Evolutionary conservation across 2,113 vertebrate species (phyloP).

Genomic region (Oophaga pumilio): DNA sequence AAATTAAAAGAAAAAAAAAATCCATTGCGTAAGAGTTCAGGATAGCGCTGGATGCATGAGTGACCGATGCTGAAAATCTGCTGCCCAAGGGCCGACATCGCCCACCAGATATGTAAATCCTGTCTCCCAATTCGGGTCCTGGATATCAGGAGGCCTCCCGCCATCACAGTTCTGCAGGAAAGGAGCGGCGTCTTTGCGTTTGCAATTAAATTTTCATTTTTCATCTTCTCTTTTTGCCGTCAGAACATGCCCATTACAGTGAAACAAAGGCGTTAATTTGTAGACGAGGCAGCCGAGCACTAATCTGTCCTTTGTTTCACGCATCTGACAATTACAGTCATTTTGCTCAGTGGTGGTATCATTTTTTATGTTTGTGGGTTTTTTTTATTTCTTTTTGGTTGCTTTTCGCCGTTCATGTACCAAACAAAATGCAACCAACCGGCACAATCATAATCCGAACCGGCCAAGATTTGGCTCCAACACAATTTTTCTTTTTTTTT

Average conservation of each 20-base stretch:
- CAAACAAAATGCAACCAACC: not conserved
- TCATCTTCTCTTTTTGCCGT: not conserved
- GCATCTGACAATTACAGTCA: slow-evolving; percentile 18
- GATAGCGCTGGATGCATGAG: too few species aligned
- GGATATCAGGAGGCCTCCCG: not conserved
- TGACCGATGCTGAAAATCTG: not conserved
- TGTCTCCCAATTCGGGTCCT: not conserved
- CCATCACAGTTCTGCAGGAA: not conserved
- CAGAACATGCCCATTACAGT: not conserved
- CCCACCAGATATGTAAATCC: not conserved
- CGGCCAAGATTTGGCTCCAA: too few species aligned
- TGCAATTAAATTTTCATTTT: not conserved
- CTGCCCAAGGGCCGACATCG: not conserved
- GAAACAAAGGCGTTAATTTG: not conserved
- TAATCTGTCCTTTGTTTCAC: not conserved
- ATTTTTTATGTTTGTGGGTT: not conserved
- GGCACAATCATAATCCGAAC: not conserved
- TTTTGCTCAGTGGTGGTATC: not conserved
- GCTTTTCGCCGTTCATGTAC: not conserved
- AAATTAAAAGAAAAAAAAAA: too few species aligned
- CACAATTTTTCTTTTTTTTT: too few species aligned
- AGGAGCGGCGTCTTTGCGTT: not conserved
- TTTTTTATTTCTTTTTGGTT: not conserved
- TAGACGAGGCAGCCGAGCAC: not conserved
- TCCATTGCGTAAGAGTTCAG: too few species aligned